Conservation (phyloP, 2,113 vertebrate species). For the Lycocorax pyrrhopterus region DNA sequence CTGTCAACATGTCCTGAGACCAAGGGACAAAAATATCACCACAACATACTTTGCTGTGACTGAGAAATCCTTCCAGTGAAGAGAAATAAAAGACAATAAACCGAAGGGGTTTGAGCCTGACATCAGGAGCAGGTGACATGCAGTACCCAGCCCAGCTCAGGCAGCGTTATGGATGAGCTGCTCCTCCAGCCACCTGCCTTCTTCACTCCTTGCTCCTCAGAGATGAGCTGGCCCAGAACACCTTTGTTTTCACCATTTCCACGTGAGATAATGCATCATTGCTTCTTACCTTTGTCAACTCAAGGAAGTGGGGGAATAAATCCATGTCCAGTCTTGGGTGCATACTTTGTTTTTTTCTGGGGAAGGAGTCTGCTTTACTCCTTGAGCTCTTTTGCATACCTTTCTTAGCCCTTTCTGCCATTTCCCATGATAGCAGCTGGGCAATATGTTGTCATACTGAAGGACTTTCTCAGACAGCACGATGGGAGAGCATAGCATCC, state of each 20-base stretch:
- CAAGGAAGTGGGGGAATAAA: not conserved
- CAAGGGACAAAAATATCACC: not conserved
- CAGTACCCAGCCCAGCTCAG: not conserved
- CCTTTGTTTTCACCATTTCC: not conserved
- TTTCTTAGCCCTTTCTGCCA: not conserved
- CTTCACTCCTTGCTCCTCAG: not conserved
- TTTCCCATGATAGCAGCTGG: not conserved
- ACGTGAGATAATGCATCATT: not conserved
- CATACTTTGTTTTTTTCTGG: not conserved
- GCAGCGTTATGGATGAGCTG: not conserved
- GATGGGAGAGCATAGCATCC: not conserved
- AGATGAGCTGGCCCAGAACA: not conserved
- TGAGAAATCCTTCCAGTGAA: not conserved
- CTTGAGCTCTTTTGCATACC: not conserved
- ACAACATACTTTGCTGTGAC: not conserved
- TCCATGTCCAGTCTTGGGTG: rapidly evolving
- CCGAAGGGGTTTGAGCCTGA: not conserved
- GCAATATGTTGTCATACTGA: not conserved
- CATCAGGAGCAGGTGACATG: not conserved
- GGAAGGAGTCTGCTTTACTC: not conserved
- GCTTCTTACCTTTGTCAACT: not conserved
- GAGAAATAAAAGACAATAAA: not conserved
- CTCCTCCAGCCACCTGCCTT: not conserved
- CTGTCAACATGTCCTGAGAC: not conserved
- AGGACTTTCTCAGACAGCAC: not conserved